Conservation (phyloP, 2,113 vertebrate species). For the Caloenas nicobarica region DNA sequence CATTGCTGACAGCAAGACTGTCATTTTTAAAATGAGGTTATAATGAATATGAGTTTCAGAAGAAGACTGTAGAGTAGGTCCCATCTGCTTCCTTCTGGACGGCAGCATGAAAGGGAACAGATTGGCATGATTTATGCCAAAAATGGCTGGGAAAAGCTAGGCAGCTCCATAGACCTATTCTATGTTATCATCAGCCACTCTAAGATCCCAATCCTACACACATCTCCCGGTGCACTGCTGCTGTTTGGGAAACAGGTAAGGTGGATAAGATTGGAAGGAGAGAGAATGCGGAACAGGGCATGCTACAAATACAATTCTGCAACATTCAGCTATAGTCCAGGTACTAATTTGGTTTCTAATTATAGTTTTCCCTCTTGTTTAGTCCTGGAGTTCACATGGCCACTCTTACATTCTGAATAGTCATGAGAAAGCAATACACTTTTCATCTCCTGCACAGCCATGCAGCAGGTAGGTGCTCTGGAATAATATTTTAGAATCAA, state of each 20-base stretch:
- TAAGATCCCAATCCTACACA: not conserved
- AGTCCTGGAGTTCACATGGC: not conserved
- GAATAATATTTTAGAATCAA: not conserved
- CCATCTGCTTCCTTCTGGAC: conserved; percentile 67
- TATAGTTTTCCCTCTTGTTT: not conserved
- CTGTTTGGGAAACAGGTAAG: not conserved
- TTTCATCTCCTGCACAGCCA: not conserved
- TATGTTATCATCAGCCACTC: not conserved
- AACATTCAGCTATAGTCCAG: not conserved
- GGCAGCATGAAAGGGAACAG: conserved; percentile 50
- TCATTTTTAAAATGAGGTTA: conserved; percentile 58
- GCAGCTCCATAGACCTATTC: not conserved
- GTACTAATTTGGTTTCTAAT: not conserved
- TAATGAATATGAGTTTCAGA: conserved; percentile 60
- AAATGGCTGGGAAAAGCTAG: not conserved
- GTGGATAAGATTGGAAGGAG: not conserved
- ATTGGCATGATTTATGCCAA: conserved; percentile 48
- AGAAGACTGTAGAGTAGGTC: conserved; percentile 33
- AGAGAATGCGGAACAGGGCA: not conserved
- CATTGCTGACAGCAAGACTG: conserved; percentile 43
- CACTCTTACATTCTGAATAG: not conserved
- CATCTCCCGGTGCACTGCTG: not conserved
- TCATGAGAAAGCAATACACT: not conserved
- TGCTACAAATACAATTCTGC: not conserved
- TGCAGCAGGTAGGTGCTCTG: not conserved